phyloP scores from a whole-genome alignment of 2,888 invertebrate genomes.

The Norana najaformis region DNA sequence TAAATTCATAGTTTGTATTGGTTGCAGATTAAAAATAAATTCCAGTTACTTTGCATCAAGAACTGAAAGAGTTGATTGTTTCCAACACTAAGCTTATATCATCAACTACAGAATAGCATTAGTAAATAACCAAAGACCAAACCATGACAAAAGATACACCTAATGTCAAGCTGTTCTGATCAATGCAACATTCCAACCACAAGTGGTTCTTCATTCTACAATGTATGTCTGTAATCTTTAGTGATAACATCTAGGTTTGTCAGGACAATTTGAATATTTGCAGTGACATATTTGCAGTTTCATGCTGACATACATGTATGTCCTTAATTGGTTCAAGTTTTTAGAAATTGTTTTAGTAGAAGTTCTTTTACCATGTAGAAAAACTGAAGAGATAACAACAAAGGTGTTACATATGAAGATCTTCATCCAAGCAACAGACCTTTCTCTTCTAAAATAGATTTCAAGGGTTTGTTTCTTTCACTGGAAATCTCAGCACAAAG shows the following conservation, averaged over 20 bases:
- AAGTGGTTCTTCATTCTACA: too few species aligned
- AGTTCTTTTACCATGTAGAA: background rate
- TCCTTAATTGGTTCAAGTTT: background rate
- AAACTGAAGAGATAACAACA: background rate
- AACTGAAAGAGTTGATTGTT: background rate
- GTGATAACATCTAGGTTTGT: background rate
- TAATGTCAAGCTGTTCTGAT: background rate
- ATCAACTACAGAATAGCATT: background rate
- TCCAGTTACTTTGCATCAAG: constrained; percentile 1
- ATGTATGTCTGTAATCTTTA: too few species aligned
- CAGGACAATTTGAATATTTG: background rate
- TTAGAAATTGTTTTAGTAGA: background rate
- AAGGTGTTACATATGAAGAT: background rate
- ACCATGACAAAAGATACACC: background rate
- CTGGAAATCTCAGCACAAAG: background rate
- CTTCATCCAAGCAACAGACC: background rate
- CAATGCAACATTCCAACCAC: too few species aligned
- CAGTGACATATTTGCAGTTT: too few species aligned
- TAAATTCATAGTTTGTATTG: background rate
- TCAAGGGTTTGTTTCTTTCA: background rate
- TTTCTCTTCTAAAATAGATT: background rate
- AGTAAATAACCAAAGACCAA: background rate
- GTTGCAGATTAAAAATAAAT: background rate
- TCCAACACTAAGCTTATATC: background rate
- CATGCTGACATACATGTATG: background rate